Base-by-base conservation (phyloP, 2,113 vertebrate genomes). In the Baryphthengus martii region DNA sequence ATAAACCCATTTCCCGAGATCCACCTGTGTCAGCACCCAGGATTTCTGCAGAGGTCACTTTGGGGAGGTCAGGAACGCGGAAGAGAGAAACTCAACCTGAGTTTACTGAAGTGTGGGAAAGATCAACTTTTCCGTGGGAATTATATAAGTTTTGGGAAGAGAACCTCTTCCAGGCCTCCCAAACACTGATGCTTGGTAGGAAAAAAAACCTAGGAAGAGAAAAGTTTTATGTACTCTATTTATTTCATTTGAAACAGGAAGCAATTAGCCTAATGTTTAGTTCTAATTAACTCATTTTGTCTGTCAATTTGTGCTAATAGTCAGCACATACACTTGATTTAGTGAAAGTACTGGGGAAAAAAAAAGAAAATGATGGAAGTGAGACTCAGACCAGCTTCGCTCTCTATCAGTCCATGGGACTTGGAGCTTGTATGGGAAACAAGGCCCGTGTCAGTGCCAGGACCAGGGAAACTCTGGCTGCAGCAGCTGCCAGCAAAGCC, bases 241-340 rank as follows among this genome's bases (percentile, higher is more conserved):
- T 80, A 21, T 82, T 86, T 93, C 75, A 17, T 61, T 83, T n/a
- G 42, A 52, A 89, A 86, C 21, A 42, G 85, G 88, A 96, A 93
- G 65, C 85, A 95, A 95, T 95, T 96, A 93, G 85, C 67, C 85
- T 55, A 84, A 77, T 49, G 85, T 52, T 88, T 61, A 63, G 68
- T 65, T 80, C 92, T 93, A 95, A 92, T 92, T 93, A 91, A 86
- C 79, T 68, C 19, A 45, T 85, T 85, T 61, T 85, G 39, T 19
- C 47, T 67, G 47, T 61, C 89, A 79, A 68, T 83, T 91, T 94
- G 55, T 67, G 47, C 72, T 91, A 62, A 3, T 5, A 85, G 67
- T 42, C 58, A 90, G 76, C 39, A 13, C 25, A 24, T 5, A 45
- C 4, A 4, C 66, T 78, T 49, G 70, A 35, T 58, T 79, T 49